Evolutionary conservation across 2,888 invertebrate genomes (phyloP).

Genomic region (Dermolepida albohirtum): DNA sequence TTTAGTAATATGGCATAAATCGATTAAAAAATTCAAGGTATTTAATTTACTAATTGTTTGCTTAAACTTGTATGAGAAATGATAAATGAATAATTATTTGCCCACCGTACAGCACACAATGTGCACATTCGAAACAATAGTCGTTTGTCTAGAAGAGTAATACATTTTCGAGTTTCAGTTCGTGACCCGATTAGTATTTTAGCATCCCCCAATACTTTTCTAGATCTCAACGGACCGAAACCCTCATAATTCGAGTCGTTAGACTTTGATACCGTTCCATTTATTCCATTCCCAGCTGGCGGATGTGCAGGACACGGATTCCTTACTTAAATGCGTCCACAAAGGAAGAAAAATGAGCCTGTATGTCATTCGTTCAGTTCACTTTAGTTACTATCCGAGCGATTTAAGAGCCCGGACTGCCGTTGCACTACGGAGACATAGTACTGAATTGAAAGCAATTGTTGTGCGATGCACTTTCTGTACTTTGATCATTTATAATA

Average conservation of each 20-base stretch:
- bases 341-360: conserved; percentile 25
- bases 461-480: too few species aligned
- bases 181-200: conserved; percentile 17
- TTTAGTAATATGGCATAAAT: too few species aligned
- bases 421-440: too few species aligned
- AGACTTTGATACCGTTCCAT: conserved; percentile 29
- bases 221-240: conserved; percentile 11
- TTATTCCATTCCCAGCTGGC: conserved; percentile 16
- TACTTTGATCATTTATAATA: too few species aligned
- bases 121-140: neutral
- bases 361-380: conserved; percentile 20
- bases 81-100: neutral
- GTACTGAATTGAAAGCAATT: too few species aligned
- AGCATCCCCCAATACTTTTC: conserved; percentile 12
- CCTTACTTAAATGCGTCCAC: conserved; percentile 11
- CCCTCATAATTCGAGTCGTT: conserved; percentile 27
- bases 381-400: conserved; percentile 5
- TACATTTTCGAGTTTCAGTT: conserved; percentile 10
- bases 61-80: too few species aligned
- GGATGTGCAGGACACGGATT: conserved; percentile 11
- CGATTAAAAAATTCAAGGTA: too few species aligned
- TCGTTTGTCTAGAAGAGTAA: neutral
- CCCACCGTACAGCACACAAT: neutral
- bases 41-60: too few species aligned
- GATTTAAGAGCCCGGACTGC: too few species aligned